phyloP scores from a whole-genome alignment of 2,888 invertebrate species.

The Agrochola litura region DNA sequence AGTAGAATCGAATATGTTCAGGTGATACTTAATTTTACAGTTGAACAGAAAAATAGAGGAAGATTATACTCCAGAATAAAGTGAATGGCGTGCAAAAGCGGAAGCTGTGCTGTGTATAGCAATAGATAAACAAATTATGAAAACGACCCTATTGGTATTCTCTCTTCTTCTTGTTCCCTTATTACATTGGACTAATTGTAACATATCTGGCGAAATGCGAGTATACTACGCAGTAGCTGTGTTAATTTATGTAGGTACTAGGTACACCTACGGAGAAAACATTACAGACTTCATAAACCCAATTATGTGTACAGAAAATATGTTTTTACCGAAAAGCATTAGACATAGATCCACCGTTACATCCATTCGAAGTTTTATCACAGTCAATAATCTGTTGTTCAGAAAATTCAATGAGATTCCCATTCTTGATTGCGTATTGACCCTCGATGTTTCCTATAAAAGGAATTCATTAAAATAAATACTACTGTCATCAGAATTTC shows the following conservation, averaged over 20 bases:
- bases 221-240: background rate
- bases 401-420: conserved; percentile 27
- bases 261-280: background rate
- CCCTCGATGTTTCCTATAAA: conserved; percentile 60
- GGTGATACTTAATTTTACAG: too few relatives aligned
- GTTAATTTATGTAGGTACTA: background rate
- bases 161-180: too few relatives aligned
- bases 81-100: too few relatives aligned
- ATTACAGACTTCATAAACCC: background rate
- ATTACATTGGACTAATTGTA: background rate
- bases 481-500: background rate
- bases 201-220: background rate
- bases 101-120: too few relatives aligned
- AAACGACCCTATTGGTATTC: too few relatives aligned
- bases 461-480: background rate
- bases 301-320: background rate
- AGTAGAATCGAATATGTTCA: too few relatives aligned
- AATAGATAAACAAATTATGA: background rate
- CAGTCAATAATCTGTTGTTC: conserved; percentile 59
- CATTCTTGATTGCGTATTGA: conserved; percentile 41
- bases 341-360: conserved; percentile 13
- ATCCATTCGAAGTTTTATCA: conserved; percentile 21
- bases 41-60: too few relatives aligned
- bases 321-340: conserved; percentile 37
- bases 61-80: too few relatives aligned